Percentiles rank a stretch among this genome's conserved stretches.
Conservation (phyloP, 2,888 invertebrate genomes). For the Stenchaetothrips biformis region DNA sequence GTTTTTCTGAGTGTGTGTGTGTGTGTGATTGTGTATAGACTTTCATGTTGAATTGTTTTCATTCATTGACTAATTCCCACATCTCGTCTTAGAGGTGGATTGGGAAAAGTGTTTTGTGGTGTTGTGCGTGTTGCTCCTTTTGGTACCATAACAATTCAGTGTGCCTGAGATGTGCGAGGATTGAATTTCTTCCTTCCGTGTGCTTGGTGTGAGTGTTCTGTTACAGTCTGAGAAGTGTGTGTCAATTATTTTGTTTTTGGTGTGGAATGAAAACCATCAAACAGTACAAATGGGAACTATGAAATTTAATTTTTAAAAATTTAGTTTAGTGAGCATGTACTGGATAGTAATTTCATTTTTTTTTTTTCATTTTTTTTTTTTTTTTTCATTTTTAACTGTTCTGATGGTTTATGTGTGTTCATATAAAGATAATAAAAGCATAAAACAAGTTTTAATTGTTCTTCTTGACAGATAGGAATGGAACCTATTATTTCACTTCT, state of each 20-base stretch:
- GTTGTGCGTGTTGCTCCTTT: not conserved
- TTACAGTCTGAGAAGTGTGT: constrained; percentile 18
- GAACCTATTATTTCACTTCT: not conserved
- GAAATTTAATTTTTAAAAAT: not conserved
- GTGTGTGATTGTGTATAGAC: not conserved
- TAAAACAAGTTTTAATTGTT: constrained; percentile 12
- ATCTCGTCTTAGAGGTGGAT: not conserved
- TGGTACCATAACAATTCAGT: not conserved
- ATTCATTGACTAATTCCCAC: constrained; percentile 8
- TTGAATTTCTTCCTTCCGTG: constrained; percentile 18
- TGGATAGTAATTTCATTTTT: not conserved
- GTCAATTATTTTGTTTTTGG: constrained; percentile 23
- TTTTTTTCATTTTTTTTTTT: not conserved
- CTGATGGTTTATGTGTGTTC: constrained; percentile 21
- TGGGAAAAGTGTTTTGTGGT: not conserved
- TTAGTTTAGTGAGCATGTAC: not conserved
- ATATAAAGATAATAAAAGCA: constrained; percentile 20
- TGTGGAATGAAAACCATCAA: constrained; percentile 20
- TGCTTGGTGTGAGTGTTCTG: constrained; percentile 24
- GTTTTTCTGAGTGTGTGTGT: not conserved
- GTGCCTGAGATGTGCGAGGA: constrained; percentile 19
- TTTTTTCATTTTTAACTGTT: constrained; percentile 13
- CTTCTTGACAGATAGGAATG: not conserved
- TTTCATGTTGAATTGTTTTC: constrained; percentile 22
- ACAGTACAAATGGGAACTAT: constrained; percentile 6